Evolutionary conservation across 2,888 invertebrate genomes (phyloP).

Genomic region (Drosophila subsilvestris): DNA sequence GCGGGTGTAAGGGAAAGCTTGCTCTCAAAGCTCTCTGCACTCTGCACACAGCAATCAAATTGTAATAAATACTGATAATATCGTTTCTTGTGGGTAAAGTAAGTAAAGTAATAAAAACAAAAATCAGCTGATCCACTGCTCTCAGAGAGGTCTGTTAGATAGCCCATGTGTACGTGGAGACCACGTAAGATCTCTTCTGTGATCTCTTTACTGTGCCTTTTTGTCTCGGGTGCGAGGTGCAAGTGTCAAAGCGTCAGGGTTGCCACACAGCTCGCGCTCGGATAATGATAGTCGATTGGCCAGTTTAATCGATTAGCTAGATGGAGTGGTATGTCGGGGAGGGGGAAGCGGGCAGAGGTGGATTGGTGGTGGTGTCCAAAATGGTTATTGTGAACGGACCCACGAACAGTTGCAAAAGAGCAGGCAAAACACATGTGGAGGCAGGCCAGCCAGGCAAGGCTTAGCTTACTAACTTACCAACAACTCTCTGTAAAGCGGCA

Average conservation of each 20-base stretch:
- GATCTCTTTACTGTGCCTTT: neutral
- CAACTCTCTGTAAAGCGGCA: conserved; percentile 30
- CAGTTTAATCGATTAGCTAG: conserved; percentile 32
- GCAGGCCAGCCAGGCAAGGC: conserved; percentile 1
- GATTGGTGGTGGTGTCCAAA: conserved; percentile 34
- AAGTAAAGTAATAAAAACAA: neutral
- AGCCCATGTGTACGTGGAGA: neutral
- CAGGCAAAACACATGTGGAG: conserved; percentile 66
- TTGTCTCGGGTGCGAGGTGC: conserved; percentile 10
- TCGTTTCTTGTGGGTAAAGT: neutral
- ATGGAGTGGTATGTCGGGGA: neutral
- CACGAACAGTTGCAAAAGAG: conserved; percentile 68
- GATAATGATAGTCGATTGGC: conserved; percentile 1
- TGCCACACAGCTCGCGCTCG: conserved; percentile 18
- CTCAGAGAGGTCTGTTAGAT: no score
- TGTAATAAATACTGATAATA: neutral
- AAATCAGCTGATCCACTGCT: neutral
- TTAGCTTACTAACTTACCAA: conserved; percentile 62
- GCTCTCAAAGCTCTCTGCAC: neutral
- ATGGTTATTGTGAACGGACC: conserved; percentile 46
- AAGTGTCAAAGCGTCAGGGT: conserved; percentile 18
- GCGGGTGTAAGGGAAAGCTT: neutral
- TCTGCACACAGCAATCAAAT: neutral
- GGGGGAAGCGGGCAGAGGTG: conserved; percentile 3
- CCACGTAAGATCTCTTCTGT: neutral